These are phyloP conservation scores for Cacoxenus indagator DNA, from an alignment of 2,888 invertebrate genomes.

Conservation along the genomic window DNA sequence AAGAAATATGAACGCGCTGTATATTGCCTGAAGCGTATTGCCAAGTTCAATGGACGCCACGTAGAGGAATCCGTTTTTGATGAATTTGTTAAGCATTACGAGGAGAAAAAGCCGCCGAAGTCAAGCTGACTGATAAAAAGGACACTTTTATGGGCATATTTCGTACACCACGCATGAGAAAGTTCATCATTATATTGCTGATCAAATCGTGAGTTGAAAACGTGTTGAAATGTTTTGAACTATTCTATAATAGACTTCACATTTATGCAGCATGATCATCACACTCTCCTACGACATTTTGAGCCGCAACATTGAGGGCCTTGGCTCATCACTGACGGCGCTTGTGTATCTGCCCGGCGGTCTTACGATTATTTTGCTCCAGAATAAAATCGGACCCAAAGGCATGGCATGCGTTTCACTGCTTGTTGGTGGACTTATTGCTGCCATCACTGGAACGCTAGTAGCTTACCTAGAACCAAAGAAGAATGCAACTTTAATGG, in stretches of 20 bases:
- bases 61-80: constrained; percentile 70
- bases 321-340: constrained; percentile 72
- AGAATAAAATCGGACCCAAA: constrained; percentile 71
- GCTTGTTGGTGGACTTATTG: constrained; percentile 72
- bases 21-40: constrained; percentile 72
- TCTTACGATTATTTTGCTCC: constrained; percentile 62
- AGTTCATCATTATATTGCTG: constrained; percentile 73
- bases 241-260: not conserved
- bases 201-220: constrained; percentile 74
- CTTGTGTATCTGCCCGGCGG: constrained; percentile 73
- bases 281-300: constrained; percentile 75
- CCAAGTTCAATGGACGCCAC: constrained; percentile 71
- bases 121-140: constrained; percentile 37
- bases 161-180: constrained; percentile 73
- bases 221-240: not conserved
- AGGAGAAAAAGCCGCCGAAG: constrained; percentile 45
- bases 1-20: constrained; percentile 72
- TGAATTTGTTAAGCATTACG: constrained; percentile 66
- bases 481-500: constrained; percentile 66
- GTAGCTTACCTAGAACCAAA: constrained; percentile 63
- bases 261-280: constrained; percentile 72
- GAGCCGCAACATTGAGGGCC: constrained; percentile 73
- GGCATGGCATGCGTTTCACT: constrained; percentile 73
- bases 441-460: constrained; percentile 71
- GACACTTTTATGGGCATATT: constrained; percentile 72